phyloP scores from a whole-genome alignment of 2,113 vertebrate genomes.

The Sander lucioperca region DNA sequence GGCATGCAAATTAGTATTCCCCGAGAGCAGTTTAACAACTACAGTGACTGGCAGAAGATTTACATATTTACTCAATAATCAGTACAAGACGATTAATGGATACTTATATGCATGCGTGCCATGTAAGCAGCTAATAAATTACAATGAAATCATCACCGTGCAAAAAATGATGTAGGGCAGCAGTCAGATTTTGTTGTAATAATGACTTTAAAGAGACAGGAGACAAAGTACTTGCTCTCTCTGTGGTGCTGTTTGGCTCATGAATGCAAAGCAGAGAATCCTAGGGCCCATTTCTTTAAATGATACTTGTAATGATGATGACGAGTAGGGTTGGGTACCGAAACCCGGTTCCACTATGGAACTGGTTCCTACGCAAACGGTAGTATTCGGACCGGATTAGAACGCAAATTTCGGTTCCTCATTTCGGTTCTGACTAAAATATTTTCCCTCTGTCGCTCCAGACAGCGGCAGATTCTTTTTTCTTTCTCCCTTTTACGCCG shows the following conservation, averaged over 20 bases:
- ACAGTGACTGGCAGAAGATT: slow-evolving; percentile 10
- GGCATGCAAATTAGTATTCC: slow-evolving; percentile 25
- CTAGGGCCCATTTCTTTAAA: not conserved
- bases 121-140: slow-evolving; percentile 60
- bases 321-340: no score
- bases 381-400: no score
- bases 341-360: no score
- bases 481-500: no score
- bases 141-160: slow-evolving; percentile 15
- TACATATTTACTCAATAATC: slow-evolving; percentile 40
- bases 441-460: no score
- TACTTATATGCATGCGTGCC: slow-evolving; percentile 23
- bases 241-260: slow-evolving; percentile 12
- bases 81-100: slow-evolving; percentile 35
- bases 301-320: slow-evolving; percentile 30
- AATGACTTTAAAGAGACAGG: slow-evolving; percentile 51
- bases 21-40: slow-evolving; percentile 11
- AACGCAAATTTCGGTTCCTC: no score
- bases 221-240: slow-evolving; percentile 5
- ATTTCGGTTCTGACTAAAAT: no score
- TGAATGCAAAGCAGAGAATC: slow-evolving; percentile 29
- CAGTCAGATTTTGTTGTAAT: slow-evolving; percentile 37
- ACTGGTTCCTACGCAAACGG: no score
- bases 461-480: no score
- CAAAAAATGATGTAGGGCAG: slow-evolving; percentile 49